Conservation (phyloP, 2,888 invertebrate genomes). For the Anoncus sp. region DNA sequence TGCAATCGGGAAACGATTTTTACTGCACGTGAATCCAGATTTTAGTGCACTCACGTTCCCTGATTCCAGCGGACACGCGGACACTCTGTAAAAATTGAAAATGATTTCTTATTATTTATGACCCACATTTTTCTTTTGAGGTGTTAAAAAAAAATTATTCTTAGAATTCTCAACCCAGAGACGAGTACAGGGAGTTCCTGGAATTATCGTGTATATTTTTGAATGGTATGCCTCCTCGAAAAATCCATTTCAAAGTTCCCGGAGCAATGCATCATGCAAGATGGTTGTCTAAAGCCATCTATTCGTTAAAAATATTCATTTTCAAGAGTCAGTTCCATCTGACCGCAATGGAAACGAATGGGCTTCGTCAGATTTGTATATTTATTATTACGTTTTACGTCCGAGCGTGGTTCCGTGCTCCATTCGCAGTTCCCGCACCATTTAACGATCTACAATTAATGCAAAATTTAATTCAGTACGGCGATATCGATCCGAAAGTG, state of each 20-base stretch:
- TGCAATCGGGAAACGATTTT: too few relatives aligned
- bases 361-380: constrained; percentile 48
- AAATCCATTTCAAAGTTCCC: constrained; percentile 49
- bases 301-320: constrained; percentile 68
- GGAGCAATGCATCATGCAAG: constrained; percentile 68
- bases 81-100: too few relatives aligned
- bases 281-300: constrained; percentile 38
- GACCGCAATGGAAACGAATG: constrained; percentile 53
- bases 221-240: constrained; percentile 59
- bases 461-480: constrained; percentile 39
- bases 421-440: constrained; percentile 46
- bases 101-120: too few relatives aligned
- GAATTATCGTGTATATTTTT: constrained; percentile 67
- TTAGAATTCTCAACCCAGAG: constrained; percentile 58
- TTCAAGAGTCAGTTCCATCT: constrained; percentile 67
- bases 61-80: too few relatives aligned
- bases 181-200: constrained; percentile 68
- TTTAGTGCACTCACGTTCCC: too few relatives aligned
- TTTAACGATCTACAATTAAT: constrained; percentile 49
- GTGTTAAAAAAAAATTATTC: too few relatives aligned
- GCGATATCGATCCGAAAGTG: constrained; percentile 28
- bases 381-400: constrained; percentile 54
- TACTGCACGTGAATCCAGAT: too few relatives aligned
- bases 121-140: too few relatives aligned
- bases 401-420: constrained; percentile 53